Evolutionary conservation across 2,888 invertebrate species (phyloP).

Genomic region (Tetramorium bicarinatum): DNA sequence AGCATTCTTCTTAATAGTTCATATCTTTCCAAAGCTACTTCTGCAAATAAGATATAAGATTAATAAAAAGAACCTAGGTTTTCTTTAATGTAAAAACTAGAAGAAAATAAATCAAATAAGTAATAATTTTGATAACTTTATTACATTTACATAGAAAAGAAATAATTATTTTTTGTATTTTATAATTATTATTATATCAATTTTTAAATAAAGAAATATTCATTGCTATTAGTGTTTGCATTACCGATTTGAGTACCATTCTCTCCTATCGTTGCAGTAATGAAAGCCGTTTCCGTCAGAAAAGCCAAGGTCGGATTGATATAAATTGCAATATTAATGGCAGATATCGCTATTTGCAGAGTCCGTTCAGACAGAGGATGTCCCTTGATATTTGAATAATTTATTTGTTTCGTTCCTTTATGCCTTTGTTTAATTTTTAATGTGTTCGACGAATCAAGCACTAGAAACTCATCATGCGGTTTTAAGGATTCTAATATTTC

Average conservation of each 20-base stretch:
- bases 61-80: background rate
- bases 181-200: conserved; percentile 18
- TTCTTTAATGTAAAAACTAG: background rate
- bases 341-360: conserved; percentile 90
- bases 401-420: conserved; percentile 70
- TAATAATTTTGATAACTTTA: background rate
- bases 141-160: conserved; percentile 1
- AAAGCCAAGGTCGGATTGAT: conserved; percentile 92
- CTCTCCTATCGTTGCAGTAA: conserved; percentile 56
- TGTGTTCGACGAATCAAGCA: conserved; percentile 75
- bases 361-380: conserved; percentile 89
- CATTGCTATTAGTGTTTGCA: background rate
- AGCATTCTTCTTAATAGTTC: conserved; percentile 79
- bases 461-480: conserved; percentile 81
- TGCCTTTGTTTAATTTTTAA: conserved; percentile 80
- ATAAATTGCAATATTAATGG: conserved; percentile 91
- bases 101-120: conserved; percentile 38
- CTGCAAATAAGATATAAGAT: conserved; percentile 69
- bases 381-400: conserved; percentile 85
- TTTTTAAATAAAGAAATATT: conserved; percentile 20
- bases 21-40: conserved; percentile 78
- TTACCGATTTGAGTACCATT: conserved; percentile 60
- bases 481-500: conserved; percentile 80
- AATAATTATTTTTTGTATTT: background rate
- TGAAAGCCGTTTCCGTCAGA: conserved; percentile 89